Base-by-base conservation (phyloP, 2,113 vertebrate species). In the Arizona elegans region DNA sequence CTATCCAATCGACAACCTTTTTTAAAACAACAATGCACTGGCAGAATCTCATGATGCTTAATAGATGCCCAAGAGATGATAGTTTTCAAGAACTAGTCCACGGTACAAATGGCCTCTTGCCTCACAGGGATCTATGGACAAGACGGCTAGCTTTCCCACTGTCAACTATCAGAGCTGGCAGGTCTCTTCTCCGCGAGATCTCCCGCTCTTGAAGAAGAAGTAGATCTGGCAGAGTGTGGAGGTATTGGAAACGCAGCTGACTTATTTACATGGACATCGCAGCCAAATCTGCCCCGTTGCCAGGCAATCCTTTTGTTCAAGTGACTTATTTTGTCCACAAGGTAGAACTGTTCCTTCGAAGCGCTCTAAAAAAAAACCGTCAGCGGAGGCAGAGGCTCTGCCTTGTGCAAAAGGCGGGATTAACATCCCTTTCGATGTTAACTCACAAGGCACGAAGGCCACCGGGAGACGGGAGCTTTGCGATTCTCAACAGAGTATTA, bases 261-360 rank as follows among this genome's bases (percentile, higher is more conserved):
- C 62, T 90, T 93, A 86, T 90, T 90, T 86, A 65, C 81, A 90
- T 9, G 86, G 92, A 93, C 92, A 90, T 65, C 81, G 55, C 88
- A 65, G 92, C 75, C 62, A 89, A 33, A 21, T 33, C 47, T 47
- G 33, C 26, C n/a, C 75, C 52, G 47, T 65, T 88, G 88, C 88
- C 70, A 86, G 92, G 88, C 88, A 53, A 53, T 90, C 75, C 24
- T 17, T 62, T 62, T 3, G 29, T n/a, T 90, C 56, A 12, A 38
- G 21, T 7, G 47, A 38, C 12, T 59, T 47, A 47, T 54, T 10
- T 62, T 59, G 17, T 59, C 75, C 81, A 55, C 23, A 12, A 93
- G 88, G 54, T 81, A 90, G 26, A 89, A 24, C 56, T 9, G 38
- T 47, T 56, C 88, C 55, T 33, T 24, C 9, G 33, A 86, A 65